phyloP scores from a whole-genome alignment of 1,140 invertebrate species.

The Coelopa frigida region DNA sequence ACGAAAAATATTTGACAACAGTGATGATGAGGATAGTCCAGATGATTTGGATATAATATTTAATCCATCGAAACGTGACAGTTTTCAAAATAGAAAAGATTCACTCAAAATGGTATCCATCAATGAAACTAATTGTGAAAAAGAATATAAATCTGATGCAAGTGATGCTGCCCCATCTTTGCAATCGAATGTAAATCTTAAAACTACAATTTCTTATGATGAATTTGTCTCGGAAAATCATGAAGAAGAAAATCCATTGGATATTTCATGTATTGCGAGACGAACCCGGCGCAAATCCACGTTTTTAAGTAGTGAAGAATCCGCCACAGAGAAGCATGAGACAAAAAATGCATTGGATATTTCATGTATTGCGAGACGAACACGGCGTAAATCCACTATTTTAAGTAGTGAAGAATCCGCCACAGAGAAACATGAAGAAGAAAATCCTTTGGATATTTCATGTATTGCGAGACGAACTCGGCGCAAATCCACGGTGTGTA shows the following conservation, averaged over 20 bases:
- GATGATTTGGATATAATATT: too few species aligned
- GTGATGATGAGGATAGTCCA: too few species aligned
- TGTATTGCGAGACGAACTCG: slow-evolving; percentile 13
- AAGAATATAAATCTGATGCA: too few species aligned
- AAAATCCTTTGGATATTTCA: background rate
- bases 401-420: background rate
- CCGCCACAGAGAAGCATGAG: background rate
- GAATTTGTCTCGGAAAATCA: slow-evolving; percentile 1
- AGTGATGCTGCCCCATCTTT: too few species aligned
- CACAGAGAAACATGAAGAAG: background rate
- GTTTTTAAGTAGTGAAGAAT: background rate
- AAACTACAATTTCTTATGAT: too few species aligned
- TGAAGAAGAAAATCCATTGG: background rate
- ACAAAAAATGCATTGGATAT: background rate
- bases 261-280: slow-evolving; percentile 9
- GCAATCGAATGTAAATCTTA: too few species aligned
- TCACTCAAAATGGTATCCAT: too few species aligned
- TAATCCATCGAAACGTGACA: too few species aligned
- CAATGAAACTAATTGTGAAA: too few species aligned
- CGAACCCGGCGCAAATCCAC: background rate
- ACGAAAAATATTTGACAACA: too few species aligned
- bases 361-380: background rate
- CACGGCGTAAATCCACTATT: background rate
- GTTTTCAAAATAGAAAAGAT: too few species aligned
- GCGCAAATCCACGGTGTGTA: background rate